These are phyloP conservation scores for Crematogaster levior DNA, from an alignment of 2,888 invertebrate genomes.

Conservation along the genomic window DNA sequence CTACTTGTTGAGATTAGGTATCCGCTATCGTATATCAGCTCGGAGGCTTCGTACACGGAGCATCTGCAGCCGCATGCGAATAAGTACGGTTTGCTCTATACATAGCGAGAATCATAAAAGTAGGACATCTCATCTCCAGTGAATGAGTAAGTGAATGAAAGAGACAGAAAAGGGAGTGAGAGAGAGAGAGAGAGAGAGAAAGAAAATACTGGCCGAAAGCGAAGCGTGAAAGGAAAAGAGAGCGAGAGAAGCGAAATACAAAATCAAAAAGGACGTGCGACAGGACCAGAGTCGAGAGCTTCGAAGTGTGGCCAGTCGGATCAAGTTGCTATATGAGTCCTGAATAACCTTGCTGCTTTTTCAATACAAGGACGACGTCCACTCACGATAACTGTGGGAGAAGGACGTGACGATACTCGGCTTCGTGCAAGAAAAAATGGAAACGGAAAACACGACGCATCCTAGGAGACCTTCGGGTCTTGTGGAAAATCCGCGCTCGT, in stretches of 20 bases:
- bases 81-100: conserved; percentile 60
- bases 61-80: conserved; percentile 53
- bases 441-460: conserved; percentile 11
- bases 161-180: too few species aligned
- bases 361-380: conserved; percentile 79
- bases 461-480: conserved; percentile 39
- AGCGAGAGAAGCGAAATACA: conserved; percentile 13
- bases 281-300: conserved; percentile 61
- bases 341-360: conserved; percentile 79
- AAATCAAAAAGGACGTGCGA: conserved; percentile 58
- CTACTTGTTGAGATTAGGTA: conserved; percentile 36
- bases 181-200: neutral
- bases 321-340: conserved; percentile 74
- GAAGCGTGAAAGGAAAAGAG: neutral
- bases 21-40: conserved; percentile 60
- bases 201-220: neutral
- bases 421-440: conserved; percentile 20
- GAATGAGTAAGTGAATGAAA: too few species aligned
- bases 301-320: conserved; percentile 62
- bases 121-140: conserved; percentile 60
- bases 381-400: conserved; percentile 45
- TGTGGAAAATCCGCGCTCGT: neutral
- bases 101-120: conserved; percentile 43
- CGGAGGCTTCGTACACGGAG: conserved; percentile 56
- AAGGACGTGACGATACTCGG: conserved; percentile 19